A percentile compares a stretch with the other conserved stretches of the same genome.
Conservation (phyloP, 2,113 vertebrate genomes). For the Neomonachus schauinslandi region DNA sequence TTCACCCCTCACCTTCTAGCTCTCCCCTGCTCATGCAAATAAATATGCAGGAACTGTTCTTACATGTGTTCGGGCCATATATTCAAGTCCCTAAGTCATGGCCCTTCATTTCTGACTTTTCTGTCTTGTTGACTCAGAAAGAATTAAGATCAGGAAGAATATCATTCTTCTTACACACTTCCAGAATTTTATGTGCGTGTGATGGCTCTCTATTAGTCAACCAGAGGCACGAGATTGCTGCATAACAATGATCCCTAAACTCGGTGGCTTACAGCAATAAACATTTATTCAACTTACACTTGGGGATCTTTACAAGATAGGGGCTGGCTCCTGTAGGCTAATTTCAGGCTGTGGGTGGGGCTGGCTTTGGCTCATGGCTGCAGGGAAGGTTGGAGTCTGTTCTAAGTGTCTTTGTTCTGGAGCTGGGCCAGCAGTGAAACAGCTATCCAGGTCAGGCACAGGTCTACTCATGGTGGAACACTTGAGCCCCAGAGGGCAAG, state of each 20-base stretch:
- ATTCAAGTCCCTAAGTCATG: neutral
- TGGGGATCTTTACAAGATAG: neutral
- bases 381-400: neutral
- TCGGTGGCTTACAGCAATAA: neutral
- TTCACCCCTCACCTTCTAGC: neutral
- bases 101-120: conserved; percentile 12
- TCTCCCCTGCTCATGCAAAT: neutral
- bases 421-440: neutral
- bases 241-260: neutral
- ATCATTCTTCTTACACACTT: neutral
- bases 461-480: neutral
- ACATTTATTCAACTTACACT: neutral
- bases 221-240: neutral
- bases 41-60: neutral
- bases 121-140: conserved; percentile 37
- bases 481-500: neutral
- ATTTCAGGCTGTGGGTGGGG: neutral
- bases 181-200: neutral
- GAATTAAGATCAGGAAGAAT: neutral
- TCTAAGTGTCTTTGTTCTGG: neutral
- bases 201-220: neutral
- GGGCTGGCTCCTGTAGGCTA: neutral
- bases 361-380: neutral
- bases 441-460: fast-evolving
- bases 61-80: neutral